Conservation (phyloP, 1,140 invertebrate species). For the Calycopis cecrops region DNA sequence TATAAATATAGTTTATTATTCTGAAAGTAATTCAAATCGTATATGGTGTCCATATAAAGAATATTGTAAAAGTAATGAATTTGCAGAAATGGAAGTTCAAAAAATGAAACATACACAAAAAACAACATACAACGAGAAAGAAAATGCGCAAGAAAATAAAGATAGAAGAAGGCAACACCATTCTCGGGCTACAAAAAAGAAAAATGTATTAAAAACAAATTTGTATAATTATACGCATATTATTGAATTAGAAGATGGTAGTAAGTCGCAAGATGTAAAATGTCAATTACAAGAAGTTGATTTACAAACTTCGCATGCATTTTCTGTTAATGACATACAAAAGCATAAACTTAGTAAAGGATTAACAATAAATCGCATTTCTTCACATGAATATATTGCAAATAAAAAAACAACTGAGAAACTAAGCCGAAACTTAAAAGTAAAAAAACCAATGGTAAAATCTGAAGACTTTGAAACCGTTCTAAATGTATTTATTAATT, state of each 20-base stretch:
- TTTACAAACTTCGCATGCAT: not conserved
- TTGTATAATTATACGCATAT: no score
- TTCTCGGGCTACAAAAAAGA: no score
- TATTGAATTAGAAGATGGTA: not conserved
- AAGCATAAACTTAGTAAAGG: not conserved
- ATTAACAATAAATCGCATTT: not conserved
- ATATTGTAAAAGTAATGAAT: no score
- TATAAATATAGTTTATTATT: no score
- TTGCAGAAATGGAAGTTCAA: no score
- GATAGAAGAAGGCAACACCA: constrained; percentile 3
- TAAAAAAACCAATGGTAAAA: no score
- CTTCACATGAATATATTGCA: not conserved
- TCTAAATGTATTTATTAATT: not conserved
- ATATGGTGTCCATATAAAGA: no score
- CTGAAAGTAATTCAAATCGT: no score
- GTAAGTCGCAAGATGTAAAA: not conserved
- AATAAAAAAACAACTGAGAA: not conserved
- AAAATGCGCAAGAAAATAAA: no score
- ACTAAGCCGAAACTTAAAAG: not conserved
- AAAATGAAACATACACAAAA: no score
- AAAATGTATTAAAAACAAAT: no score
- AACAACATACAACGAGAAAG: no score
- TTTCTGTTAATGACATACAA: not conserved
- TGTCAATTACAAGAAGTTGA: not conserved
- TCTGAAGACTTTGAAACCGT: not conserved